Evolutionary conservation across 2,888 invertebrate genomes (phyloP), one percentile per base, ranked within the genome.

Genomic region (Phalera bucephala): DNA sequence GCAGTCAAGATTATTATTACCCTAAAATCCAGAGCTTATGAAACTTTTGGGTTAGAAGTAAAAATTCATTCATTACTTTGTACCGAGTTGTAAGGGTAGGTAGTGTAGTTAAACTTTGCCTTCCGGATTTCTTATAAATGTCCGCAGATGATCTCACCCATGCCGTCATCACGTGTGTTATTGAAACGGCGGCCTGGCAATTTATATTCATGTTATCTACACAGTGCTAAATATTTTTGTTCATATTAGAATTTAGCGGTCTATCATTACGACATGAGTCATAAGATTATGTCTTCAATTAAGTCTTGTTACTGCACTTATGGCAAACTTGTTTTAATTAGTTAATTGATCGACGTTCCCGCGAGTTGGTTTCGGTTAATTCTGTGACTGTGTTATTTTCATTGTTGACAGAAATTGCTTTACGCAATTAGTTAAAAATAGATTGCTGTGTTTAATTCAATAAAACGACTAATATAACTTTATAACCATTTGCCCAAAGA

Each of bases 81-180:
- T n/a, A n/a, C n/a, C n/a, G n/a, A n/a, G n/a, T n/a, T n/a, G n/a
- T n/a, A n/a, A n/a, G n/a, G n/a, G n/a, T n/a, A n/a, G n/a, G n/a
- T n/a, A n/a, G n/a, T n/a, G n/a, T n/a, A n/a, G n/a, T n/a, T n/a
- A n/a, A n/a, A n/a, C n/a, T n/a, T n/a, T n/a, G n/a, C n/a, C n/a
- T n/a, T n/a, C n/a, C n/a, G n/a, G n/a, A n/a, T 55, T 54, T 52
- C 53, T 35, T 55, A 42, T 47, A 58, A 63, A 31, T 33, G 19
- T 40, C 37, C 26, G 6, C 29, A 19, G 22, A 54, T 64, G 63
- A 65, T 52, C 53, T 65, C 60, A 64, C 15, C 15, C 11, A 34
- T 55, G 40, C 29, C 57, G 47, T 57, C 57, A 54, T 43, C 40
- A 31, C 34, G n/a, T 22, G 27, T 19, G 31, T 31, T 46, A 53